Evolutionary conservation across 2,113 vertebrate species (phyloP).

Genomic region (Oryzias melastigma): DNA sequence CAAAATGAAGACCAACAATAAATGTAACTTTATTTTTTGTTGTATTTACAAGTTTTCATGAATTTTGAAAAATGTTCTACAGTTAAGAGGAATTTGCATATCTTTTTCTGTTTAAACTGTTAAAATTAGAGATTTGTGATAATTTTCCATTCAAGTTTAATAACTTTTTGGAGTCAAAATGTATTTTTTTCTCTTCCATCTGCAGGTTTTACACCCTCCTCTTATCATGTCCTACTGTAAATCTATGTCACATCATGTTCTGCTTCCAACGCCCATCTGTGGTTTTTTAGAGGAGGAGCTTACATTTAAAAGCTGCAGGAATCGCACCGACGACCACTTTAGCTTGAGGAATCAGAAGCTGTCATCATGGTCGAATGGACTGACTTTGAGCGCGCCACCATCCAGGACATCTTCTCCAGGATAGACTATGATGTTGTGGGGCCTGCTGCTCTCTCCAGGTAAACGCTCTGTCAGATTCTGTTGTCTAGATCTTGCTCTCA

Average conservation of each 20-base stretch:
- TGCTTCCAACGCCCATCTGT: not conserved
- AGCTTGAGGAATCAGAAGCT: too few species aligned
- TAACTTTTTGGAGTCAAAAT: too few species aligned
- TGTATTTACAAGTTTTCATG: too few species aligned
- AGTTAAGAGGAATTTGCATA: too few species aligned
- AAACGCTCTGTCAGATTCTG: not conserved
- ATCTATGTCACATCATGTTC: not conserved
- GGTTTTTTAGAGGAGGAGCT: not conserved
- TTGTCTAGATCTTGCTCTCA: not conserved
- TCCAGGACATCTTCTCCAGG: constrained; percentile 55
- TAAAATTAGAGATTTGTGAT: too few species aligned
- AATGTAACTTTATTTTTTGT: too few species aligned
- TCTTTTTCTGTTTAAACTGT: too few species aligned
- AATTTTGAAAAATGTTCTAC: too few species aligned
- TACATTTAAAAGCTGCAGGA: constrained; percentile 3
- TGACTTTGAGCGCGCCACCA: constrained; percentile 58
- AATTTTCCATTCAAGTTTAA: too few species aligned
- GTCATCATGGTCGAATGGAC: constrained; percentile 71
- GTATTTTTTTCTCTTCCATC: not conserved
- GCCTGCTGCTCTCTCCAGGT: constrained; percentile 37
- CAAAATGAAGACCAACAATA: too few species aligned
- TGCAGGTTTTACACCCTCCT: not conserved
- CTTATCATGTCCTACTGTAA: not conserved
- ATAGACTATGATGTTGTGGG: constrained; percentile 45
- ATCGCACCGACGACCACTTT: too few species aligned